phyloP scores from a whole-genome alignment of 2,113 vertebrate genomes.

The Protobothrops mucrosquamatus region DNA sequence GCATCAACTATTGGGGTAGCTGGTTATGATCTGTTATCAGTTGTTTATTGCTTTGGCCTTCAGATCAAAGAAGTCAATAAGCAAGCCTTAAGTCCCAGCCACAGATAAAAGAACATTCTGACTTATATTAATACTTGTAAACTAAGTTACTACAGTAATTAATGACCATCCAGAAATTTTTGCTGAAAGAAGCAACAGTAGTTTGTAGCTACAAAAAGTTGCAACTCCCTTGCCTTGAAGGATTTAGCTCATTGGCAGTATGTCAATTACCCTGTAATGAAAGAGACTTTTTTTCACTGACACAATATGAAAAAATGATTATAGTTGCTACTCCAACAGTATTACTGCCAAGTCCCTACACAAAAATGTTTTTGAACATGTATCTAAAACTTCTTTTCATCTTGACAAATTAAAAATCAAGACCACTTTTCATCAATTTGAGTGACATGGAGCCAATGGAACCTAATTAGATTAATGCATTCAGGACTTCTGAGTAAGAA shows the following conservation, averaged over 20 bases:
- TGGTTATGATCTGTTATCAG: neutral
- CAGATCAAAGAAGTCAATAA: neutral
- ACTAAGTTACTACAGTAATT: neutral
- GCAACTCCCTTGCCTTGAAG: neutral
- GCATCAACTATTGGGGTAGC: neutral
- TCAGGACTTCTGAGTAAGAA: neutral
- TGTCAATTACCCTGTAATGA: neutral
- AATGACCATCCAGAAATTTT: neutral
- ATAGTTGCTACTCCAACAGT: neutral
- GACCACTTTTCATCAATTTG: neutral
- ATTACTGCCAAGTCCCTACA: neutral
- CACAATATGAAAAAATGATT: neutral
- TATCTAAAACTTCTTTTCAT: neutral
- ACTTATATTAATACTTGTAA: neutral
- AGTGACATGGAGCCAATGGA: neutral
- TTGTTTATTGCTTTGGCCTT: neutral
- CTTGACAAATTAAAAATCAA: neutral
- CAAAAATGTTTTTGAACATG: neutral
- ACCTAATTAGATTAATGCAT: neutral
- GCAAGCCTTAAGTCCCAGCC: neutral
- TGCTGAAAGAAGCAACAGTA: neutral
- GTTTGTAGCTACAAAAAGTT: neutral
- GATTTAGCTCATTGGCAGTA: neutral
- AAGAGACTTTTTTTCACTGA: neutral
- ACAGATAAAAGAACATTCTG: neutral